A percentile compares a stretch with the other conserved stretches of the same genome.
Conservation (phyloP, 2,888 invertebrate species). For the Drosophila formosana region DNA sequence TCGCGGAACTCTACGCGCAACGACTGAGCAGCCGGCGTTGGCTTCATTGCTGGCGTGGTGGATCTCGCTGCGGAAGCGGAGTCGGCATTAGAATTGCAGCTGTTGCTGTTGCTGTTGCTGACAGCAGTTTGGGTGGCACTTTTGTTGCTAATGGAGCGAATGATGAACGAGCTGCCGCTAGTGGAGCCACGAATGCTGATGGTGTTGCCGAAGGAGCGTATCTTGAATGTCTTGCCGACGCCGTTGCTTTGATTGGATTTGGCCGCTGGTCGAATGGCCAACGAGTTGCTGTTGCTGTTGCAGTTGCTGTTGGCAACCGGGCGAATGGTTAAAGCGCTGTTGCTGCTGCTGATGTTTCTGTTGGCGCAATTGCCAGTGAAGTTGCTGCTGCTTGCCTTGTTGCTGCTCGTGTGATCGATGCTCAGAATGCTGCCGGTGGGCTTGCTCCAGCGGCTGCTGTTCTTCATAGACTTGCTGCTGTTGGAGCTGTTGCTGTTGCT, state of each 20-base stretch:
- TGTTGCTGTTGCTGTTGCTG: background rate
- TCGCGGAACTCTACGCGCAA: constrained; percentile 56
- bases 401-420: background rate
- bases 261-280: background rate
- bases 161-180: background rate
- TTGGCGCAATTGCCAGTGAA: background rate
- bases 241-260: background rate
- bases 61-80: background rate
- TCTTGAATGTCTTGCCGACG: background rate
- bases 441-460: background rate
- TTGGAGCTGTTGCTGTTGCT: background rate
- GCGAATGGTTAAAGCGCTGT: background rate
- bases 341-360: background rate
- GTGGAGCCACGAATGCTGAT: background rate
- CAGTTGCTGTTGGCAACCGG: background rate
- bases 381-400: background rate
- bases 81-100: background rate
- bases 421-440: background rate
- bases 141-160: background rate
- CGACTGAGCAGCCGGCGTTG: background rate
- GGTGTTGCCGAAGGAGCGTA: background rate
- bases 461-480: no score
- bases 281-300: background rate
- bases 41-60: background rate
- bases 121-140: background rate